Conservation (phyloP, 2,113 vertebrate genomes). For the Neotoma lepida region DNA sequence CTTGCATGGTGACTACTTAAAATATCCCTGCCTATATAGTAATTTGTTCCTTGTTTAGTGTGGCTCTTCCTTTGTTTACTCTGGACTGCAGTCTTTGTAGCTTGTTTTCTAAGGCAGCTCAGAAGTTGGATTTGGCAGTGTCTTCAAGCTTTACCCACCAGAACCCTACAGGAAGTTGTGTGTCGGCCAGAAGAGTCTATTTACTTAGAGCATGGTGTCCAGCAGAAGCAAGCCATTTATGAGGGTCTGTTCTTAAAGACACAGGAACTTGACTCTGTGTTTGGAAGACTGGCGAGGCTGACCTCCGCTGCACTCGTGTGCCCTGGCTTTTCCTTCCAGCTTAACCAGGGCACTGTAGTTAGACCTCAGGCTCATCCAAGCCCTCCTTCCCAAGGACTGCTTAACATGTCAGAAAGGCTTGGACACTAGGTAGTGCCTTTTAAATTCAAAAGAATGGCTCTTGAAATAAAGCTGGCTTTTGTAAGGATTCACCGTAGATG, state of each 20-base stretch:
- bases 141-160: constrained; percentile 82
- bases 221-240: constrained; percentile 81
- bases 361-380: not conserved
- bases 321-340: not conserved
- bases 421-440: not conserved
- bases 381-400: not conserved
- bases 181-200: constrained; percentile 84
- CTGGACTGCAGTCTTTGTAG: constrained; percentile 81
- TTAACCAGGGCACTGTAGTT: not conserved
- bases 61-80: constrained; percentile 85
- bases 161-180: constrained; percentile 86
- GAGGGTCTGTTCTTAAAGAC: constrained; percentile 78
- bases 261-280: constrained; percentile 67
- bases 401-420: not conserved
- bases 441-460: not conserved
- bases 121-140: constrained; percentile 85
- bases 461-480: not conserved
- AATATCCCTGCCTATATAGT: constrained; percentile 78
- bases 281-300: constrained; percentile 18
- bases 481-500: not conserved
- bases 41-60: constrained; percentile 82
- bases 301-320: not conserved
- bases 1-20: constrained; percentile 74
- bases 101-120: constrained; percentile 87
- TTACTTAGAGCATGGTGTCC: constrained; percentile 82